phyloP scores from a whole-genome alignment of 2,888 invertebrate species.

The Drosophila vallismaia region DNA sequence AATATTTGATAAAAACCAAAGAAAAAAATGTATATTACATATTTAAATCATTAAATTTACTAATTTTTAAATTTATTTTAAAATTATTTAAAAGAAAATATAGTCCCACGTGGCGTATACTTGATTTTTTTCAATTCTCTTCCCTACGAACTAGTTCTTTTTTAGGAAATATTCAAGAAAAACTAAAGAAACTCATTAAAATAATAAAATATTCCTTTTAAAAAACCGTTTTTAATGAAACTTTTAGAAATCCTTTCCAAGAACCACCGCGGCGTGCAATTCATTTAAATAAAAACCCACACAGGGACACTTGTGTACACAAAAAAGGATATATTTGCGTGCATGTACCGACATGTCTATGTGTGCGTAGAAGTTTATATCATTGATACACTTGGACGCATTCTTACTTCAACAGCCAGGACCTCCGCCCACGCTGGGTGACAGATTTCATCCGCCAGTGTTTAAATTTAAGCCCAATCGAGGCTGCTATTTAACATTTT shows the following conservation, averaged over 20 bases:
- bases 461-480: constrained; percentile 14
- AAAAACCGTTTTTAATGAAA: background rate
- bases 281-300: constrained; percentile 33
- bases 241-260: constrained; percentile 19
- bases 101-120: too few relatives aligned
- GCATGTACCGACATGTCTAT: constrained; percentile 8
- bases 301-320: constrained; percentile 1
- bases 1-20: too few relatives aligned
- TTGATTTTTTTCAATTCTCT: too few relatives aligned
- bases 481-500: constrained; percentile 20
- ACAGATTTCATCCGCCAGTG: constrained; percentile 15
- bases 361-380: constrained; percentile 55
- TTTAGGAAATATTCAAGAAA: too few relatives aligned
- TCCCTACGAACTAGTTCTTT: too few relatives aligned
- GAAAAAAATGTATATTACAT: too few relatives aligned
- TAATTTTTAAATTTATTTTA: too few relatives aligned
- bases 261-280: constrained; percentile 19
- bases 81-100: too few relatives aligned
- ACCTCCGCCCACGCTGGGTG: background rate
- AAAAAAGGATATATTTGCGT: constrained; percentile 7
- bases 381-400: constrained; percentile 63
- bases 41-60: too few relatives aligned
- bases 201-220: background rate
- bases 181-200: too few relatives aligned
- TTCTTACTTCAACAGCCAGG: constrained; percentile 47